Percentiles rank a stretch among this genome's conserved stretches.
phyloP scores from a whole-genome alignment of 2,888 invertebrate species.

The Caenorhabditis sp. region DNA sequence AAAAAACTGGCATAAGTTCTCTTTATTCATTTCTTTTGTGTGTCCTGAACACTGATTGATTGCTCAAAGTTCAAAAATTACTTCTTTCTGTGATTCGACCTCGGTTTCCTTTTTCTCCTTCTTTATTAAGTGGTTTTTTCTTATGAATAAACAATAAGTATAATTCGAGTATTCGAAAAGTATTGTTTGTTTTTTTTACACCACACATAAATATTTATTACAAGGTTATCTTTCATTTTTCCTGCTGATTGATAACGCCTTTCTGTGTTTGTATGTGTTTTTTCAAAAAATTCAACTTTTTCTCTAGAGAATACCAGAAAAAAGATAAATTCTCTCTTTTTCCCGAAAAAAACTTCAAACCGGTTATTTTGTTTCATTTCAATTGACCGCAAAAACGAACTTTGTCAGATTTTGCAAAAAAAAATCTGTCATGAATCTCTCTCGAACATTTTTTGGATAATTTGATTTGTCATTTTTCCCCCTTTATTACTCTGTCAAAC shows the following conservation, averaged over 20 bases:
- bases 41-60: background rate
- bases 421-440: background rate
- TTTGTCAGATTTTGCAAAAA: no score
- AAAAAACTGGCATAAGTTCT: background rate
- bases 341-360: background rate
- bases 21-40: background rate
- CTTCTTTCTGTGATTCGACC: background rate
- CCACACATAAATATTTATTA: background rate
- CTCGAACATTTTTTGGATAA: background rate
- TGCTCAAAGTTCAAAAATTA: background rate
- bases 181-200: background rate
- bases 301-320: background rate
- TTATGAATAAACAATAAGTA: background rate
- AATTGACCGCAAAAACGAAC: background rate
- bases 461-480: background rate
- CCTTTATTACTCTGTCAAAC: background rate
- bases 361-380: background rate
- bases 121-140: background rate
- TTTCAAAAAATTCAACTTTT: background rate
- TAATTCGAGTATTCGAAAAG: background rate
- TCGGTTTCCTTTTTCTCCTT: background rate
- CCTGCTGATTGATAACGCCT: background rate
- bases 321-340: background rate
- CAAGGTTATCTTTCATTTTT: background rate
- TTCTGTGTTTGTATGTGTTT: background rate